Percentiles rank a stretch among this genome's conserved stretches.
Evolutionary conservation across 2,113 vertebrate genomes (phyloP).

Genomic region (Stictonetta naevosa): DNA sequence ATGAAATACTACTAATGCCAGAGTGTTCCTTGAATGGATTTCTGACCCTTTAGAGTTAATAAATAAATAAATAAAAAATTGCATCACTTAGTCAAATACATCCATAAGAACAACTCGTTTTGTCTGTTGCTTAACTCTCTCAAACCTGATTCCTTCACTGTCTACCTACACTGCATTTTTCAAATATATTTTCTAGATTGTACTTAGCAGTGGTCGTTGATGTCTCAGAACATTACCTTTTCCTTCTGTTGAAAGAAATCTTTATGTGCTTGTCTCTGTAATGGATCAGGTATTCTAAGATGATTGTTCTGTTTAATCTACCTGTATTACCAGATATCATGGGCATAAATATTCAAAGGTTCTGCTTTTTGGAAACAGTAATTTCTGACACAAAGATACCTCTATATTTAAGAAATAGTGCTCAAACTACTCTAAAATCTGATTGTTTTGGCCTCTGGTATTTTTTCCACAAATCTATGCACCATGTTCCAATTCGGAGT

Average conservation of each 20-base stretch:
- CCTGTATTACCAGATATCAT: background rate
- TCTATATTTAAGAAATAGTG: background rate
- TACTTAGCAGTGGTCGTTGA: background rate
- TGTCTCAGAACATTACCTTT: background rate
- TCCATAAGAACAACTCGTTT: background rate
- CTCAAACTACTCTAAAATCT: background rate
- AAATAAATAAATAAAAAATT: too few species aligned
- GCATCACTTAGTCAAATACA: background rate
- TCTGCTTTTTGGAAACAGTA: background rate
- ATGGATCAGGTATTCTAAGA: background rate
- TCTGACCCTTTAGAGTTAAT: background rate
- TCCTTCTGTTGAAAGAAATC: background rate
- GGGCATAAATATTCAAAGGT: background rate
- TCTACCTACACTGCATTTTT: background rate
- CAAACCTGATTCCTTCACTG: background rate
- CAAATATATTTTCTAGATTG: background rate
- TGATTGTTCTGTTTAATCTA: background rate
- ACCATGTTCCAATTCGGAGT: fast-evolving
- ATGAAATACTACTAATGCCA: background rate
- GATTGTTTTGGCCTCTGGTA: background rate
- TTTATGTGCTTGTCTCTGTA: background rate
- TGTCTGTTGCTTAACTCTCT: background rate
- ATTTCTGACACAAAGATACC: background rate
- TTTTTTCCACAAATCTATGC: background rate
- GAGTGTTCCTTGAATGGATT: background rate